Evolutionary conservation across 2,797 vertebrate genomes (phyloP).

Genomic region (Siniperca scherzeri): DNA sequence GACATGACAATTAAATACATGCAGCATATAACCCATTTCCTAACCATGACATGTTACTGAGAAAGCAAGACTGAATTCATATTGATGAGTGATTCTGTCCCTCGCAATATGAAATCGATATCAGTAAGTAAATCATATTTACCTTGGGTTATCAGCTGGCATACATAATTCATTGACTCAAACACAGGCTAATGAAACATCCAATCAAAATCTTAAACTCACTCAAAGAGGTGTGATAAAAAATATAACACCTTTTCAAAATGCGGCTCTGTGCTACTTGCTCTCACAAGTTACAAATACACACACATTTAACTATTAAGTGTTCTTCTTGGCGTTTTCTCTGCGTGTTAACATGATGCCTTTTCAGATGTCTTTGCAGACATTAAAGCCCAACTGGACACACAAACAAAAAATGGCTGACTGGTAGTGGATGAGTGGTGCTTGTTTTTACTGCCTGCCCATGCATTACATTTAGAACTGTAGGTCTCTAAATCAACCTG

Average conservation of each 20-base stretch:
- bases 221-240: constrained; percentile 22
- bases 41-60: background rate
- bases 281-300: background rate
- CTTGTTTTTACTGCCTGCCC: background rate
- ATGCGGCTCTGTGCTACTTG: background rate
- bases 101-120: constrained; percentile 50
- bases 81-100: constrained; percentile 6
- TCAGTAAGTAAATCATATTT: constrained; percentile 40
- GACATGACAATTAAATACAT: constrained; percentile 20
- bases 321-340: background rate
- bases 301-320: background rate
- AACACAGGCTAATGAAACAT: constrained; percentile 27
- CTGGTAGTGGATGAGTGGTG: background rate
- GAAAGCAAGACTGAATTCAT: constrained; percentile 9
- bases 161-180: constrained; percentile 43
- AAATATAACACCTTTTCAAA: constrained; percentile 24
- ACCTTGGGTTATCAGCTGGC: constrained; percentile 22
- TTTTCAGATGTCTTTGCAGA: background rate
- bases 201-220: constrained; percentile 18
- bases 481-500: background rate
- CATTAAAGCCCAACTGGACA: background rate
- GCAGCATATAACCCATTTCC: background rate
- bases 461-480: background rate
- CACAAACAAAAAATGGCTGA: no score
- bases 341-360: background rate